Conservation (phyloP, 2,113 vertebrate genomes). For the Coturnix japonica region DNA sequence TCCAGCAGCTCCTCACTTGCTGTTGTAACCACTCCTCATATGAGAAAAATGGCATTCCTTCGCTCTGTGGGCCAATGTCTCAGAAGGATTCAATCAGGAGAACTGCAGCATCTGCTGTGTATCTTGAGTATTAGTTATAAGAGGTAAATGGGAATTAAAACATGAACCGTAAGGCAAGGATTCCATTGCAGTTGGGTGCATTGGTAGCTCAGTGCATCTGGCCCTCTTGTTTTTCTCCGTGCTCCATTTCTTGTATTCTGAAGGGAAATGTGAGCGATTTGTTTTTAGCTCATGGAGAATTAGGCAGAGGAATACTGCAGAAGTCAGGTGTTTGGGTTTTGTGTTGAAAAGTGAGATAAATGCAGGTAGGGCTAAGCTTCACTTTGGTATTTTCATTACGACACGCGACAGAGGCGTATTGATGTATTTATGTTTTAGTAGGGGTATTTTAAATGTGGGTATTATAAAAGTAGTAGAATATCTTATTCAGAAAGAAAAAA, state of each 20-base stretch:
- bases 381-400: background rate
- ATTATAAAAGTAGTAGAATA: background rate
- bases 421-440: background rate
- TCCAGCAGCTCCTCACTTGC: background rate
- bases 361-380: background rate
- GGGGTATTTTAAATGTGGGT: background rate
- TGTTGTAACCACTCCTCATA: background rate
- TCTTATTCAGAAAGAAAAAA: background rate
- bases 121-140: background rate
- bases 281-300: background rate
- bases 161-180: background rate
- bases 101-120: background rate
- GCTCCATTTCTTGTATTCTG: background rate
- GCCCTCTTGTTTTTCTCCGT: background rate
- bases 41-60: accelerated
- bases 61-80: accelerated
- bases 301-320: background rate
- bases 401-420: background rate
- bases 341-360: background rate
- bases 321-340: background rate
- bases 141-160: background rate
- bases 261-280: background rate
- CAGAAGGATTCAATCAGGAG: background rate
- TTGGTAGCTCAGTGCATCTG: background rate
- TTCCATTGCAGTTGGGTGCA: background rate